A percentile compares a stretch with the other conserved stretches of the same genome.
Conservation (phyloP, 2,113 vertebrate species). For the Pipa parva region DNA sequence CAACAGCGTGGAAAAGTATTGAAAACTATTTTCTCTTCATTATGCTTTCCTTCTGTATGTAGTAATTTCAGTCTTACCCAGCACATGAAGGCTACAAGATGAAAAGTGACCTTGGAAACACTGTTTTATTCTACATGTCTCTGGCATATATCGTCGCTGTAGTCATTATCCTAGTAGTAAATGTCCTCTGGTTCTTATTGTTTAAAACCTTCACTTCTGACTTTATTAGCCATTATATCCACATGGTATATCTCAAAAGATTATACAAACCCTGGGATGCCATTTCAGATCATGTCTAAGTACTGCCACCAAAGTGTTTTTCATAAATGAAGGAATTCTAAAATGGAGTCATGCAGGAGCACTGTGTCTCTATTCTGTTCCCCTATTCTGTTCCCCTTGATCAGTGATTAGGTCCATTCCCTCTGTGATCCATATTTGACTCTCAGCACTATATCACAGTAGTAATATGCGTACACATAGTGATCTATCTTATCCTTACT, state of each 20-base stretch:
- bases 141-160: constrained; percentile 16
- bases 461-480: constrained; percentile 23
- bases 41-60: constrained; percentile 13
- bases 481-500: constrained; percentile 14
- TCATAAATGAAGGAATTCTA: constrained; percentile 21
- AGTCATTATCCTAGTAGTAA: constrained; percentile 37
- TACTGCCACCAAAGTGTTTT: constrained; percentile 28
- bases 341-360: constrained; percentile 30
- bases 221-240: constrained; percentile 40
- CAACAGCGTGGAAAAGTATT: constrained; percentile 15
- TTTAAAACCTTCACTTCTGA: constrained; percentile 26
- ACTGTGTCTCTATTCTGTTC: constrained; percentile 16
- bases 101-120: constrained; percentile 37
- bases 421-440: constrained; percentile 34
- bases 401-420: constrained; percentile 32
- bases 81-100: constrained; percentile 20
- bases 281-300: constrained; percentile 31
- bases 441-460: constrained; percentile 32
- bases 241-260: constrained; percentile 38
- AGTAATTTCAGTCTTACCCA: constrained; percentile 23
- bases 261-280: constrained; percentile 35
- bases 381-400: constrained; percentile 17
- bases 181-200: constrained; percentile 37
- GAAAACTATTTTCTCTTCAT: constrained; percentile 20
- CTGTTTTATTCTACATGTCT: constrained; percentile 17